Evolutionary conservation across 2,888 invertebrate genomes (phyloP).

Genomic region (Cataglyphis livida): DNA sequence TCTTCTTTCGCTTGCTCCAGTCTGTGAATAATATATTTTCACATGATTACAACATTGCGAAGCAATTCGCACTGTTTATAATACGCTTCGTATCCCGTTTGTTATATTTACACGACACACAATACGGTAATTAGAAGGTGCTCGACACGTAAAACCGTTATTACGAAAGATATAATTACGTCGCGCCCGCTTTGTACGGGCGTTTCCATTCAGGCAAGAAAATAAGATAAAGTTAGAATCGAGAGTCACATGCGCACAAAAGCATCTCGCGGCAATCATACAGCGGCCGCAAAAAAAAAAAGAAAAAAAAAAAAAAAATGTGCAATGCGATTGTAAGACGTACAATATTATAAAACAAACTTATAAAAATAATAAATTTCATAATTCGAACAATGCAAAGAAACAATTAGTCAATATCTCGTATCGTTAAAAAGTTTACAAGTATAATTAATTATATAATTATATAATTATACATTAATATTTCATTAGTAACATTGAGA

Average conservation of each 20-base stretch:
- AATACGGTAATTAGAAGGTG: conserved; percentile 68
- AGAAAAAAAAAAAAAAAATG: not conserved
- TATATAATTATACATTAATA: not conserved
- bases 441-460: not conserved
- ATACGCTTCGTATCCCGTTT: conserved; percentile 22
- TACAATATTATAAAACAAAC: conserved; percentile 6
- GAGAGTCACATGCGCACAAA: conserved; percentile 21
- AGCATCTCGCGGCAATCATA: not conserved
- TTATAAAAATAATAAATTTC: not conserved
- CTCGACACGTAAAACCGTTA: conserved; percentile 64
- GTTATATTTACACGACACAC: conserved; percentile 57
- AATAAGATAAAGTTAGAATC: conserved; percentile 69
- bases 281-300: not conserved
- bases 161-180: conserved; percentile 63
- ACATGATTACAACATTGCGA: conserved; percentile 22
- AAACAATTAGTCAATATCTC: not conserved
- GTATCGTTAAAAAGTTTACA: not conserved
- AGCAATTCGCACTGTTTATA: conserved; percentile 57
- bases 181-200: conserved; percentile 53
- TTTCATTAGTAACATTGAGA: not conserved
- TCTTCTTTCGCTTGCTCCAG: not conserved
- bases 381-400: not conserved
- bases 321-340: not conserved
- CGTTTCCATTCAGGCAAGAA: conserved; percentile 62
- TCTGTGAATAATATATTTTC: conserved; percentile 22